phyloP scores from a whole-genome alignment of 2,797 vertebrate genomes.

The Xiphophorus birchmanni region DNA sequence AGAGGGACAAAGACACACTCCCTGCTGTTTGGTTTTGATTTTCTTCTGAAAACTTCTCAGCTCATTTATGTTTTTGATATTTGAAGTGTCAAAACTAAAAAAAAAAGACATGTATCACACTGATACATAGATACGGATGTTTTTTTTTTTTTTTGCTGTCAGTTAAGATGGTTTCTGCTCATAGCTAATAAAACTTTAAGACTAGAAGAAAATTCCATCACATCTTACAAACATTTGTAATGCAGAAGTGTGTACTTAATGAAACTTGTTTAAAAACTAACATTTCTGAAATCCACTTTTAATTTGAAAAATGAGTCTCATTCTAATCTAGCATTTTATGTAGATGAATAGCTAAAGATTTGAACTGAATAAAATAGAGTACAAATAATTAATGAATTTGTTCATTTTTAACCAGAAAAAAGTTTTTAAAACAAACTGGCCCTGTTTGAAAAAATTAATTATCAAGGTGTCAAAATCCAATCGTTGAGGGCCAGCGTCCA shows the following conservation, averaged over 20 bases:
- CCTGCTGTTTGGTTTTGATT: slow-evolving; percentile 42
- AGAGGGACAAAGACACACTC: slow-evolving; percentile 29
- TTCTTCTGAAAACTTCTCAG: slow-evolving; percentile 23
- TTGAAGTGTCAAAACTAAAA: slow-evolving; percentile 10
- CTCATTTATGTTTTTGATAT: slow-evolving; percentile 19
- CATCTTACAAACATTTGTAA: neutral
- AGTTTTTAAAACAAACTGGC: neutral
- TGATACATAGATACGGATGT: neutral
- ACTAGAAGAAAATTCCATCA: neutral
- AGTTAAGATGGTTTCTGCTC: neutral
- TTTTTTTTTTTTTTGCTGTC: neutral
- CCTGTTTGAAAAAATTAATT: neutral
- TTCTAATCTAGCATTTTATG: neutral
- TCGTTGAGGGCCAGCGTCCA: neutral
- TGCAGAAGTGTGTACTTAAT: neutral
- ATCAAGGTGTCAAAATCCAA: neutral
- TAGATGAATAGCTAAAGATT: neutral
- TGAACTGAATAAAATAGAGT: neutral
- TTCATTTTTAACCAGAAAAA: neutral
- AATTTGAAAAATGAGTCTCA: neutral
- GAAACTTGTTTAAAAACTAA: neutral
- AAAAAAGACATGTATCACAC: neutral
- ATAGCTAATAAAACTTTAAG: neutral
- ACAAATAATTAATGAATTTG: neutral
- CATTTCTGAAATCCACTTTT: neutral